phyloP scores from a whole-genome alignment of 2,797 vertebrate species.

The Phaenicophaeus curvirostris region DNA sequence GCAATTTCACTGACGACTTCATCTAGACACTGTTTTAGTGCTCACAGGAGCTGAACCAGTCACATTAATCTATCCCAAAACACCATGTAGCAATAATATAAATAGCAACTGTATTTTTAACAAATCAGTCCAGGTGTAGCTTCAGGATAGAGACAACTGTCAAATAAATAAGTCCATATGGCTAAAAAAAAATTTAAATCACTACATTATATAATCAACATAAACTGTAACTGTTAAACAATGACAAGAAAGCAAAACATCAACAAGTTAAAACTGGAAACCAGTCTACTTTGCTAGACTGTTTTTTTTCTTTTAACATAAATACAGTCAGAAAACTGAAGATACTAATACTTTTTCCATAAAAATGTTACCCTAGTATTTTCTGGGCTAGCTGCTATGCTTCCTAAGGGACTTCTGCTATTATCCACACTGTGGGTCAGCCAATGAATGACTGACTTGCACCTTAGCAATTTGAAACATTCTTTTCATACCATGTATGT shows the following conservation, averaged over 20 bases:
- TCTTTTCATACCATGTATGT: not conserved
- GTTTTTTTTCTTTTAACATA: not conserved
- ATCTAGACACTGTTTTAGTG: not conserved
- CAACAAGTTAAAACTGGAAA: not conserved
- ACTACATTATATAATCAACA: not conserved
- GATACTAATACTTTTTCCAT: not conserved
- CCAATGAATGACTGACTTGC: not conserved
- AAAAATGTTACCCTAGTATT: not conserved
- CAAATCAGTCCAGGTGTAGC: not conserved
- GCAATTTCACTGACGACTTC: not conserved
- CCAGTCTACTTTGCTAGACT: not conserved
- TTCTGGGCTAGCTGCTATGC: not conserved
- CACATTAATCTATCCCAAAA: slow-evolving; percentile 12
- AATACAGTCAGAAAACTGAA: slow-evolving; percentile 21
- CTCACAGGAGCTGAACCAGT: slow-evolving; percentile 6
- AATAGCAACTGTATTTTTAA: slow-evolving; percentile 25
- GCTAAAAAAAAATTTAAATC: not conserved
- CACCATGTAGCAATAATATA: not conserved
- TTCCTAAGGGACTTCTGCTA: not conserved
- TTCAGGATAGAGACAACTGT: slow-evolving; percentile 11
- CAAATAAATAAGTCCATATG: slow-evolving; percentile 55
- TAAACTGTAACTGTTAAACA: not conserved
- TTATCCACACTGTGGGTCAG: not conserved
- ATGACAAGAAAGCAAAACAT: slow-evolving; percentile 17
- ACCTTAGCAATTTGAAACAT: not conserved